phyloP scores from a whole-genome alignment of 2,888 invertebrate species.

The Volucella inanis region DNA sequence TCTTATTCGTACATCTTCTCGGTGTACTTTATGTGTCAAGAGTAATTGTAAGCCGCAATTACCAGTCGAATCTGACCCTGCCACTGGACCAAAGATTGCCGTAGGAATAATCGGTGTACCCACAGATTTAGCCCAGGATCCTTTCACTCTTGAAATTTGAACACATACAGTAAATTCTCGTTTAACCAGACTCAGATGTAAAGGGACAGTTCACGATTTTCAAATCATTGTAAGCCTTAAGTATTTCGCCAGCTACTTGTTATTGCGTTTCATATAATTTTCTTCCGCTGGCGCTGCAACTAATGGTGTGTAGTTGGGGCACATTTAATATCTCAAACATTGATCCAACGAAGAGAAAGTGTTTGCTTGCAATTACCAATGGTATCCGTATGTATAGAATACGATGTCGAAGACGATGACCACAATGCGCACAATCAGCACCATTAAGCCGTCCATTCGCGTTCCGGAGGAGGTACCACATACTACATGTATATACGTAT shows the following conservation, averaged over 20 bases:
- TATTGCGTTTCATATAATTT: conserved; percentile 58
- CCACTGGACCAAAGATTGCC: not conserved
- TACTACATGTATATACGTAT: not conserved
- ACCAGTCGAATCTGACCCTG: conserved; percentile 41
- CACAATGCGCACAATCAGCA: conserved; percentile 32
- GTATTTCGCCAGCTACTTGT: conserved; percentile 7
- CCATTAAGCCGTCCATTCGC: conserved; percentile 3
- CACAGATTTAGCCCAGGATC: conserved; percentile 46
- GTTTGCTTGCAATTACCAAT: not conserved
- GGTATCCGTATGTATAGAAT: conserved; percentile 4
- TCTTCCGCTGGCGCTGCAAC: conserved; percentile 40
- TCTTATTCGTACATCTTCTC: conserved; percentile 26
- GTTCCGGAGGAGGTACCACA: not conserved
- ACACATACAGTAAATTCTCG: conserved; percentile 58
- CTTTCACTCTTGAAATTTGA: conserved; percentile 43
- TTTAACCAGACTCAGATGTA: conserved; percentile 51
- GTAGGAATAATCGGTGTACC: conserved; percentile 45
- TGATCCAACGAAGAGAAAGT: conserved; percentile 62
- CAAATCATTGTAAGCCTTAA: conserved; percentile 34
- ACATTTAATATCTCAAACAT: conserved; percentile 27
- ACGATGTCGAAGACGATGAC: conserved; percentile 45
- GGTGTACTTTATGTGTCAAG: conserved; percentile 29
- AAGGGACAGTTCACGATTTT: conserved; percentile 32
- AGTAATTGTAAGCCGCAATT: conserved; percentile 43
- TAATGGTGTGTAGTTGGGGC: not conserved